These are phyloP conservation scores for Eptesicus fuscus DNA, from an alignment of 2,113 vertebrate genomes.

Conservation along the genomic window DNA sequence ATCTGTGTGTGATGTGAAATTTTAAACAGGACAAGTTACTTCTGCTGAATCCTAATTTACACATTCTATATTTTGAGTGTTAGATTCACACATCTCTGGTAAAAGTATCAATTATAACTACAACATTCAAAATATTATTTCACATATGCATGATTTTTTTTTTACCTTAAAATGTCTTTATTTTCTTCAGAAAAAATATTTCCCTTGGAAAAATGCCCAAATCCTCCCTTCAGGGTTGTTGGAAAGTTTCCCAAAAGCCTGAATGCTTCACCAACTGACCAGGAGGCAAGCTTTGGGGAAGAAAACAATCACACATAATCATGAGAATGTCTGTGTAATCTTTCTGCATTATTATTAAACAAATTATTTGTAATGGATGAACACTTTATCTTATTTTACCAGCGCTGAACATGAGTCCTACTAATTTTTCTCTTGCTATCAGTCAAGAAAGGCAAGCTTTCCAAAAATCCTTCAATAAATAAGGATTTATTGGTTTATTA, in stretches of 20 bases:
- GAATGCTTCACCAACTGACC: background rate
- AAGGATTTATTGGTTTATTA: background rate
- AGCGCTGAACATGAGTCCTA: background rate
- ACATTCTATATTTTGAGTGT: background rate
- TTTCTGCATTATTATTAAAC: background rate
- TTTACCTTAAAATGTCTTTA: background rate
- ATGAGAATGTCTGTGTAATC: background rate
- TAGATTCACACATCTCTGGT: background rate
- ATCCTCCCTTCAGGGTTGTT: background rate
- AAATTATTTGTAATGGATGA: background rate
- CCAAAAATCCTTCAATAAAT: background rate
- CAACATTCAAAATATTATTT: background rate
- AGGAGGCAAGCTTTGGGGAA: background rate
- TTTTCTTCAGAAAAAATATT: constrained; percentile 3
- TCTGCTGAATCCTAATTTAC: background rate
- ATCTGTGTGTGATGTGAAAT: background rate
- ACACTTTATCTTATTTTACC: background rate
- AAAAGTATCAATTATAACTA: constrained; percentile 12
- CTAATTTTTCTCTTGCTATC: background rate
- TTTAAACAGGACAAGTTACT: background rate
- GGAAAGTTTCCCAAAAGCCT: background rate
- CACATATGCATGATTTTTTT: background rate
- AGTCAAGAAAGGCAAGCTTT: background rate
- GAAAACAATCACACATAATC: background rate
- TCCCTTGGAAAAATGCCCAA: background rate